Conservation (phyloP, 1,140 invertebrate species). For the Tetraneura akinire region DNA sequence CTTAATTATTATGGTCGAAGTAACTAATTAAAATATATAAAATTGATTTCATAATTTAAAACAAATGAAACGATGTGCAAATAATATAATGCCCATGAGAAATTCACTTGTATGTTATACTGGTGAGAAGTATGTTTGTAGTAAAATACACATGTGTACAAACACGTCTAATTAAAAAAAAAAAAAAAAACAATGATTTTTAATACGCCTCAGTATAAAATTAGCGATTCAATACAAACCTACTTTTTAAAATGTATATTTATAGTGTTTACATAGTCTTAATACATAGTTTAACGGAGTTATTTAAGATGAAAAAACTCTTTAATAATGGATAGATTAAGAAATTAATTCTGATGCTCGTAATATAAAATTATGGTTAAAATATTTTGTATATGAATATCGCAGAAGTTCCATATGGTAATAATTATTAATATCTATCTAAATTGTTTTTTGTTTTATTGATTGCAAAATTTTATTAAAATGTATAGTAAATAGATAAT, state of each 20-base stretch:
- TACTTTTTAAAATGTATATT: background rate
- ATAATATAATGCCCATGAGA: background rate
- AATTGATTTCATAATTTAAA: background rate
- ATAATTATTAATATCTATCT: too few species aligned
- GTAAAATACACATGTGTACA: background rate
- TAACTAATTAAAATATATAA: background rate
- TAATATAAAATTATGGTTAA: too few species aligned
- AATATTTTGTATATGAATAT: too few species aligned
- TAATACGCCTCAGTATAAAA: background rate
- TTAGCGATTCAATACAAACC: background rate
- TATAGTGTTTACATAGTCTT: background rate
- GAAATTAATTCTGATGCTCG: too few species aligned
- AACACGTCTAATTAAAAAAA: background rate
- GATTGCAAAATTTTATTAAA: too few species aligned
- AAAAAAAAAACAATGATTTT: background rate
- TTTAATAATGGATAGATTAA: too few species aligned
- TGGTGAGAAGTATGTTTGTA: slow-evolving; percentile 1
- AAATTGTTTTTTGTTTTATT: too few species aligned
- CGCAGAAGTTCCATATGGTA: too few species aligned
- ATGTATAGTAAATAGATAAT: too few species aligned
- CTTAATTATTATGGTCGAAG: background rate
- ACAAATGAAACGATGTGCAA: background rate
- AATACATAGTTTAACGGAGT: too few species aligned
- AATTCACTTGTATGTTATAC: background rate
- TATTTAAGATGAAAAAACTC: too few species aligned